Evolutionary conservation across 2,888 invertebrate species (phyloP).

Genomic region (Chouioia cunea): DNA sequence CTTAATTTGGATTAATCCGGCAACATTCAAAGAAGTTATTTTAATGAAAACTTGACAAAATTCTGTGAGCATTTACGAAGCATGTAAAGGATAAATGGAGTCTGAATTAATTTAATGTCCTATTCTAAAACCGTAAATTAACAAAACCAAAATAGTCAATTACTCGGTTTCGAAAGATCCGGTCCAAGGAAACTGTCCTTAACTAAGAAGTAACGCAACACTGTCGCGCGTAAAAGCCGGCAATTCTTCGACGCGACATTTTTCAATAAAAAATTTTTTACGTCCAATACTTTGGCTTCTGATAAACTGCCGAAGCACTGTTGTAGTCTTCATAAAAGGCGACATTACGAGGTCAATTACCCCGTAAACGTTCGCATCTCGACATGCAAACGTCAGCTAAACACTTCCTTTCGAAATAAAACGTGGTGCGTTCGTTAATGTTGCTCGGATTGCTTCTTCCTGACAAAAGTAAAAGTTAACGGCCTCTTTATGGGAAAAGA

Average conservation of each 20-base stretch:
- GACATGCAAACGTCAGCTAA: not conserved
- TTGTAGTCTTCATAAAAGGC: not conserved
- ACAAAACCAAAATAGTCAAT: not conserved
- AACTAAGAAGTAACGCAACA: constrained; percentile 14
- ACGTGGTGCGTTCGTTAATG: not conserved
- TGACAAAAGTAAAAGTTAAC: constrained; percentile 4
- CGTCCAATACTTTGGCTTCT: not conserved
- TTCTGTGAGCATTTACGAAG: too few species aligned
- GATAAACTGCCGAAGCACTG: constrained; percentile 12
- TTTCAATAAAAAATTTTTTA: not conserved
- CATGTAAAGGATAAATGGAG: too few species aligned
- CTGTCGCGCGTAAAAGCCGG: constrained; percentile 12
- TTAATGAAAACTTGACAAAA: too few species aligned
- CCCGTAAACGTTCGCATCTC: not conserved
- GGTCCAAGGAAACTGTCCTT: constrained; percentile 10
- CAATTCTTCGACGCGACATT: constrained; percentile 6
- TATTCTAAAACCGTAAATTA: not conserved
- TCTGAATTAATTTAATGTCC: not conserved
- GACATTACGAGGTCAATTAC: constrained; percentile 4
- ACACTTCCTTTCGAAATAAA: not conserved
- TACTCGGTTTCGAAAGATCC: constrained; percentile 30
- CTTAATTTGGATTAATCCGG: too few species aligned
- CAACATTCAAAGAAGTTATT: too few species aligned
- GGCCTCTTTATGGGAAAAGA: constrained; percentile 7
- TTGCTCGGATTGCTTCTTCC: constrained; percentile 9